Base-by-base conservation (phyloP, 2,888 invertebrate species). In the Azorinus chamasolen region DNA sequence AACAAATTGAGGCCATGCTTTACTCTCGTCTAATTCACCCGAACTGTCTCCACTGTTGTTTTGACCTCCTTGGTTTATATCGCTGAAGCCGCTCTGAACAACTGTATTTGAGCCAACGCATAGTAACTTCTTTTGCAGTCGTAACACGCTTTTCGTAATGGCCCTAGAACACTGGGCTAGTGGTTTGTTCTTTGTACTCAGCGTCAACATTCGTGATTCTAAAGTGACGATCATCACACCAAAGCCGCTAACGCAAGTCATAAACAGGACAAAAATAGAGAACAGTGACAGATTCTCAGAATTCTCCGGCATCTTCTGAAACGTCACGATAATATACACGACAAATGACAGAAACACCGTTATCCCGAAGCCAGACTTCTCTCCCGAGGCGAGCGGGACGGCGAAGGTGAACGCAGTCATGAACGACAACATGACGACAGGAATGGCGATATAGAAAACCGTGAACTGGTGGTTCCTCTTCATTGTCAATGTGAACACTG, bases 331-430 rank as follows among this genome's bases (percentile, higher is more conserved):
- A 6, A 79, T 41, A 24, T 74, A 75, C 1, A 79, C 74, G 14
- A 79, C 59, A 32, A 79, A 79, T 4, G 79, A 79, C 12, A 79
- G 43, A 58, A 79, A 79, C 22, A 79, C 71, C 3, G 73, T 68
- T 18, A 75, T 75, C 2, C 62, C 61, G 37, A 59, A 79, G 10
- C 71, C 66, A 22, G 74, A 57, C 22, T 71, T 74, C 51, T 79
- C 79, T 32, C 74, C 74, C 5, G 74, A 71, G 16, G 57, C 18
- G 0, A 58, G 46, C 5, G 79, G 79, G 20, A 79, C 45, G 8
- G 61, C 71, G 53, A 79, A 79, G n/a, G 74, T 71, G 32, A 79
- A 61, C 12, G 59, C 53, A 25, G 59, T 71, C 16, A 75, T 54
- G 4, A 71, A 27, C 0, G 79, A 66, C 37, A 79, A 45, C 66